Evolutionary conservation across 1,140 invertebrate species (phyloP).

Genomic region (Papilio aristodemus): DNA sequence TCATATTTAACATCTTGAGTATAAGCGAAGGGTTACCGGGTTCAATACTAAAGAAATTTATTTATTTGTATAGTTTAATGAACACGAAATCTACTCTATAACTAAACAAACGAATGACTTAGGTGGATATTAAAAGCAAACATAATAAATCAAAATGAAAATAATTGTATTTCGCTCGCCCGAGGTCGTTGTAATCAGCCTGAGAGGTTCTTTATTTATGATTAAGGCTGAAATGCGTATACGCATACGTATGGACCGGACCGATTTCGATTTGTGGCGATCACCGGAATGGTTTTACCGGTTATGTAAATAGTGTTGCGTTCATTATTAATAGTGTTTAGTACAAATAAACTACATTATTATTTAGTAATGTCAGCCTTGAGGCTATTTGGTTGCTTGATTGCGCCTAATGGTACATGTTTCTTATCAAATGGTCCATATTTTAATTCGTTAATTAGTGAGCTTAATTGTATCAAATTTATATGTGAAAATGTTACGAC

Average conservation of each 20-base stretch:
- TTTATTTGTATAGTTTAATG: slow-evolving; percentile 29
- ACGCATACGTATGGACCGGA: slow-evolving; percentile 13
- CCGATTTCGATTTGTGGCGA: slow-evolving; percentile 14
- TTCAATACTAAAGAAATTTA: slow-evolving; percentile 23
- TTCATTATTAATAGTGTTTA: slow-evolving; percentile 26
- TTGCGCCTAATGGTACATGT: slow-evolving; percentile 19
- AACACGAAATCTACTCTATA: slow-evolving; percentile 39
- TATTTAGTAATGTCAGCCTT: slow-evolving; percentile 11
- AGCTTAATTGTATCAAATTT: not conserved
- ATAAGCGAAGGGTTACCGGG: slow-evolving; percentile 46
- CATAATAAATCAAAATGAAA: slow-evolving; percentile 62
- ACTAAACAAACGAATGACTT: slow-evolving; percentile 51
- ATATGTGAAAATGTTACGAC: not conserved
- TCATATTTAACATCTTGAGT: slow-evolving; percentile 49
- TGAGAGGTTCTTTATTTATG: slow-evolving; percentile 55
- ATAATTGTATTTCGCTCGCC: slow-evolving; percentile 65
- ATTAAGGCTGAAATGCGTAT: slow-evolving; percentile 40
- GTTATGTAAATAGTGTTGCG: slow-evolving; percentile 25
- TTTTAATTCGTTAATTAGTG: slow-evolving; percentile 16
- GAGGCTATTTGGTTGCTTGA: slow-evolving; percentile 18
- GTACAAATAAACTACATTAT: slow-evolving; percentile 17
- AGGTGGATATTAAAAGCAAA: slow-evolving; percentile 60
- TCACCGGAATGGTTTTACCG: slow-evolving; percentile 17
- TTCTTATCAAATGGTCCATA: slow-evolving; percentile 13
- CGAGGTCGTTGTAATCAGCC: slow-evolving; percentile 59